Evolutionary conservation across 2,888 invertebrate species (phyloP), one percentile per base, ranked within the genome.

Genomic region (Amphipyra tragopoginis): DNA sequence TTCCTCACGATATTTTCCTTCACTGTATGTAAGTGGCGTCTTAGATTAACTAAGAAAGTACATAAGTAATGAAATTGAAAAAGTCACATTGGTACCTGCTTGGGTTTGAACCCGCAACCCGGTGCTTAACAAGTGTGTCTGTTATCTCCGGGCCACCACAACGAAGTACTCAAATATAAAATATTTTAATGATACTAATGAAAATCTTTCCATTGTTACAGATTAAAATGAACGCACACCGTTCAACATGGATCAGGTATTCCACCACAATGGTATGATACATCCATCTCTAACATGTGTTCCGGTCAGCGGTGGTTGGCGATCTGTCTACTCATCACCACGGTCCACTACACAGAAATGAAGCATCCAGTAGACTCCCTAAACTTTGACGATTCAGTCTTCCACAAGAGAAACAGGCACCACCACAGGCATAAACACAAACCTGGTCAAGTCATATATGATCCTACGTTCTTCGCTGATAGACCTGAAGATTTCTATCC

Each of bases 381-480:
- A 34, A 81, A 81, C 57, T 70, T 74, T 55, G 75, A 77, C 6
- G 82, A 83, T 55, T 62, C 73, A 26, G 69, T 77, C 61, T 83
- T 86, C 62, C 75, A 82, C 58, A 79, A 80, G n/a, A 74, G 80
- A 39, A 86, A 84, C 52, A 81, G 80, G 29, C 93, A 91, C 66
- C 93, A 93, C 51, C 93, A 92, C 71, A 80, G 92, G 26, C 92
- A 93, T 59, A 87, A 90, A 59, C 93, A 93, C 60, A 92, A 91
- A 86, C 88, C 87, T 64, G 76, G 79, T 53, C 71, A 65, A 57
- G 47, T 79, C 34, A 49, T 75, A 0, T 64, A 81, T 13, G 84
- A 87, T 26, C 63, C 75, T 0, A 74, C 80, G 10, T 81, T 83
- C 33, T 78, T 83, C 5, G 79, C 82, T 5, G 85, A 85, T 49